phyloP scores from a whole-genome alignment of 2,113 vertebrate genomes.

The Oreocharis arfaki region DNA sequence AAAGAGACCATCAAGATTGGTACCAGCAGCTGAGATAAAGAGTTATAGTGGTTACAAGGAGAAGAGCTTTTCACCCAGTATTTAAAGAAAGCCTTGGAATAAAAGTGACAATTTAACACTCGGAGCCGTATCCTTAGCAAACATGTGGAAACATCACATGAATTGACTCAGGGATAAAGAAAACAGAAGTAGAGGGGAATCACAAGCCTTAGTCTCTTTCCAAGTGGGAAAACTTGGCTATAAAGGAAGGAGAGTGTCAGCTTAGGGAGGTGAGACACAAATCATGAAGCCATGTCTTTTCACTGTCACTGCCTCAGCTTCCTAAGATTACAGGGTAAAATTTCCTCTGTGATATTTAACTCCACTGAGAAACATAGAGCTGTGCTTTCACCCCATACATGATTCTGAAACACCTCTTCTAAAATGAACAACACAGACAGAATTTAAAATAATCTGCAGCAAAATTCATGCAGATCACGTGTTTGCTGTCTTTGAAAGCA shows the following conservation, averaged over 20 bases:
- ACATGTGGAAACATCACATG: neutral
- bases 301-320: neutral
- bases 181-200: neutral
- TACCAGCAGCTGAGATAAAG: neutral
- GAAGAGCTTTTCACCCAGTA: neutral
- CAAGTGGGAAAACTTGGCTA: neutral
- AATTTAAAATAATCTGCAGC: neutral
- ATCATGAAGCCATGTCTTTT: neutral
- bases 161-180: neutral
- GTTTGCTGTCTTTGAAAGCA: neutral
- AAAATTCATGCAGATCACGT: neutral
- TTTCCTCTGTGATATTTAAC: neutral
- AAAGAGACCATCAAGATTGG: neutral
- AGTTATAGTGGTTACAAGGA: neutral
- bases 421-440: neutral
- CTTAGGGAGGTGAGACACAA: neutral
- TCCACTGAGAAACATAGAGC: neutral
- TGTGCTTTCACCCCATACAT: neutral
- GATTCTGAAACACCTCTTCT: neutral
- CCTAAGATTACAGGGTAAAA: neutral
- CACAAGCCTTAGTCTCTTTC: neutral
- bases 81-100: neutral
- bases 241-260: neutral
- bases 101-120: neutral
- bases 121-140: neutral